These are phyloP conservation scores for Triplophysa dalaica DNA, from an alignment of 2,113 vertebrate genomes.

Conservation along the genomic window DNA sequence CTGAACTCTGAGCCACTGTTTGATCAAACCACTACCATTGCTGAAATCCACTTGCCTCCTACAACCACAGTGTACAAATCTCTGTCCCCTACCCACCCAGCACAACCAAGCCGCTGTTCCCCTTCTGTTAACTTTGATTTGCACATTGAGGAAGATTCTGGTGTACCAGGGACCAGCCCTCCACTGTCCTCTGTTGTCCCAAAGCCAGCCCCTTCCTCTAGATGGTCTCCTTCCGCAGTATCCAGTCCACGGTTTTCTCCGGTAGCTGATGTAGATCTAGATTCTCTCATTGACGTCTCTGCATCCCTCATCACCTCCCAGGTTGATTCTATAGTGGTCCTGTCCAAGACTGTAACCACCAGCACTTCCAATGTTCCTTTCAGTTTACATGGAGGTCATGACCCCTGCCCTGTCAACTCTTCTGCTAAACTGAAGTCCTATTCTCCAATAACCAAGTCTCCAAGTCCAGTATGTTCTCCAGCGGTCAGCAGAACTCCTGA, in stretches of 20 bases:
- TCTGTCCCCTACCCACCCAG: constrained; percentile 49
- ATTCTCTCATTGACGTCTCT: constrained; percentile 60
- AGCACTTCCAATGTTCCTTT: constrained; percentile 11
- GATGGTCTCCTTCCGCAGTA: constrained; percentile 50
- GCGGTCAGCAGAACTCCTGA: constrained; percentile 51
- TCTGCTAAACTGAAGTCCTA: constrained; percentile 52
- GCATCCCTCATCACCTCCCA: constrained; percentile 61
- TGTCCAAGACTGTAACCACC: constrained; percentile 55
- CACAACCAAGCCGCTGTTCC: constrained; percentile 58
- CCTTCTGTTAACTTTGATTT: constrained; percentile 65
- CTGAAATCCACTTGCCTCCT: constrained; percentile 55
- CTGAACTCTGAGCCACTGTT: constrained; percentile 69
- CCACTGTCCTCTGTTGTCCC: background rate
- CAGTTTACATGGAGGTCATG: constrained; percentile 34
- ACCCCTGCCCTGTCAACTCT: constrained; percentile 57
- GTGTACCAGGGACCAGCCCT: constrained; percentile 19
- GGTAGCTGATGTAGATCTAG: constrained; percentile 58
- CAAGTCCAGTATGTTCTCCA: constrained; percentile 59
- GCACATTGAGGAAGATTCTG: constrained; percentile 71
- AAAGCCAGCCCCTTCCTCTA: constrained; percentile 61
- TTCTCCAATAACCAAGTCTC: constrained; percentile 55
- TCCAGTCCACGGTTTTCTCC: constrained; percentile 9
- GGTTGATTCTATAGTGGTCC: constrained; percentile 60
- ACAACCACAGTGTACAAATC: constrained; percentile 56
- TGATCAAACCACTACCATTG: constrained; percentile 62